Evolutionary conservation across 2,888 invertebrate genomes (phyloP).

Genomic region (Microplitis deprimator): DNA sequence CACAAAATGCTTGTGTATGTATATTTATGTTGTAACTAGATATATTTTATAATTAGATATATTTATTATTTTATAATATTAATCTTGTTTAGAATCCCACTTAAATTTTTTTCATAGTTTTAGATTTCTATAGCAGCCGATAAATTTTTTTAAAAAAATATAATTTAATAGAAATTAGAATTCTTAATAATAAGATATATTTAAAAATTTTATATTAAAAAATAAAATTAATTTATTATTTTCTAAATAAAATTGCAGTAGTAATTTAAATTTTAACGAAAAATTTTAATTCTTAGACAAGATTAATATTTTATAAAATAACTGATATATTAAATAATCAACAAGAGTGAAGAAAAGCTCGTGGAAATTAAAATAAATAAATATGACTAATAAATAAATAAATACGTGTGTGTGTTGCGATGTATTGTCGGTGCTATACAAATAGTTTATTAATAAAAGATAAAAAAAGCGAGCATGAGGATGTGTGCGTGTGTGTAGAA

Average conservation of each 20-base stretch:
- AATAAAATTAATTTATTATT: background rate
- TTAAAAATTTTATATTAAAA: background rate
- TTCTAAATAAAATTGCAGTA: background rate
- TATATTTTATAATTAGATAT: constrained; percentile 52
- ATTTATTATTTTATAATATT: background rate
- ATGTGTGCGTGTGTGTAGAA: constrained; percentile 68
- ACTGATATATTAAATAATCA: background rate
- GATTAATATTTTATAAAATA: background rate
- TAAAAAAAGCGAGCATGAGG: constrained; percentile 65
- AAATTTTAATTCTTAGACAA: background rate
- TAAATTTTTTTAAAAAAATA: background rate
- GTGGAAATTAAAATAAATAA: constrained; percentile 21
- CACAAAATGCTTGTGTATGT: constrained; percentile 71
- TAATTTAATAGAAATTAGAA: background rate
- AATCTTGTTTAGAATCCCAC: background rate
- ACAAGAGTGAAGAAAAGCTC: background rate
- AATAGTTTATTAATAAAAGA: constrained; percentile 45
- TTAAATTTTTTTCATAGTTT: background rate
- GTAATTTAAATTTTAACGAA: background rate
- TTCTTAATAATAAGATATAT: background rate
- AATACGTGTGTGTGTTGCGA: constrained; percentile 64
- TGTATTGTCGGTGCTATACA: constrained; percentile 59
- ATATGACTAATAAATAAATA: constrained; percentile 47
- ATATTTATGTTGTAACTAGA: constrained; percentile 71
- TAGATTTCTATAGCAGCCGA: background rate